Conservation (phyloP, 2,797 vertebrate species). For the Xiphophorus birchmanni region DNA sequence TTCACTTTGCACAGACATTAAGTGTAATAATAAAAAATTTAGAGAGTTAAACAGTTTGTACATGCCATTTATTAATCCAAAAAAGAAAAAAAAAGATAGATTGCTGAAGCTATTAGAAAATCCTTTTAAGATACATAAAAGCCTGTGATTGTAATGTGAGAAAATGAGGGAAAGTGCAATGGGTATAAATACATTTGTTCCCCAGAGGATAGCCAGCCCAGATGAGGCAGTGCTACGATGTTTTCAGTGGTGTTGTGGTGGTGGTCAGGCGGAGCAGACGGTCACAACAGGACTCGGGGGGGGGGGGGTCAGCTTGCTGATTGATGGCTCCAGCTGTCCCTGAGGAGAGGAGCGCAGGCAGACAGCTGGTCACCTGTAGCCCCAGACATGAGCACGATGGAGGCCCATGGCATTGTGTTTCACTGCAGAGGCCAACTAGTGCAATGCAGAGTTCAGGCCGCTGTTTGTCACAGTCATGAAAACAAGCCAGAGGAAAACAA, state of each 20-base stretch:
- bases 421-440: slow-evolving; percentile 70
- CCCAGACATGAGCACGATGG: slow-evolving; percentile 69
- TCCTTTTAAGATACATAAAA: neutral
- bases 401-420: slow-evolving; percentile 74
- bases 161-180: neutral
- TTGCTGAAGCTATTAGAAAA: neutral
- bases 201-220: slow-evolving; percentile 42
- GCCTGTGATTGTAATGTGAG: neutral
- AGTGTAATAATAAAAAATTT: neutral
- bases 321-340: slow-evolving; percentile 83
- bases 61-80: neutral
- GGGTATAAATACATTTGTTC: neutral
- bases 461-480: slow-evolving; percentile 45
- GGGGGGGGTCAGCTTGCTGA: slow-evolving; percentile 48
- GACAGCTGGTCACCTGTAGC: slow-evolving; percentile 85
- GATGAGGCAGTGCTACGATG: slow-evolving; percentile 48
- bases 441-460: slow-evolving; percentile 58
- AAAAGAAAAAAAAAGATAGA: neutral
- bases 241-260: slow-evolving; percentile 32
- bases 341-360: slow-evolving; percentile 74
- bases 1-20: neutral
- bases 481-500: slow-evolving; percentile 27
- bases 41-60: neutral
- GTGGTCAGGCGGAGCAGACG: slow-evolving; percentile 56
- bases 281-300: slow-evolving; percentile 51